Conservation (phyloP, 2,888 invertebrate species). For the Ommatoiulus sabulosus region DNA sequence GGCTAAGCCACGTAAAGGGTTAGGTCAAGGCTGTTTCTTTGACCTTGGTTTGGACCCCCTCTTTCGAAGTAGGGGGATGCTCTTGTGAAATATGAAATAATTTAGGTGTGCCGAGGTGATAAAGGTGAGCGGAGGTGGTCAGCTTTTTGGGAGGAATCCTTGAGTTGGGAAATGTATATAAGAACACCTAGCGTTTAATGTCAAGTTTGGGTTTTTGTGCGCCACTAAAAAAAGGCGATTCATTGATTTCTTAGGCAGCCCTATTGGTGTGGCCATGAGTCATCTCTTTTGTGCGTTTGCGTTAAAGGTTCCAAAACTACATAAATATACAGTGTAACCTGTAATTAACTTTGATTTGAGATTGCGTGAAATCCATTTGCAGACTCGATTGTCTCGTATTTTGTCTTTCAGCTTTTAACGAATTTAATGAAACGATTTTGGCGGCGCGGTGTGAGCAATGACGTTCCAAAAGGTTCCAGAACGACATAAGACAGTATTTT, state of each 20-base stretch:
- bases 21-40: slow-evolving; percentile 17
- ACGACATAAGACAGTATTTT: too few species aligned
- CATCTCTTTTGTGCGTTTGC: neutral
- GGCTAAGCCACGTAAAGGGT: neutral
- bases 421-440: neutral
- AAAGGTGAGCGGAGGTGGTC: neutral
- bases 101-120: neutral
- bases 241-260: neutral
- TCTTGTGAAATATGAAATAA: neutral
- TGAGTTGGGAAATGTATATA: neutral
- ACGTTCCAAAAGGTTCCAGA: too few species aligned
- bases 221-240: neutral
- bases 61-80: neutral
- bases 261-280: neutral
- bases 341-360: neutral
- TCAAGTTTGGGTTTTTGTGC: neutral
- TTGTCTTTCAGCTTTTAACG: neutral
- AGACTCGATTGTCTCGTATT: neutral
- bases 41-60: neutral
- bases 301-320: neutral
- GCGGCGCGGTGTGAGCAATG: too few species aligned
- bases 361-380: neutral
- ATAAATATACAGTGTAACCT: neutral
- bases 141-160: neutral
- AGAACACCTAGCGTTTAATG: neutral